A percentile compares a stretch with the other conserved stretches of the same genome.
Evolutionary conservation across 2,888 invertebrate genomes (phyloP).

Genomic region (Fragum whitleyi): DNA sequence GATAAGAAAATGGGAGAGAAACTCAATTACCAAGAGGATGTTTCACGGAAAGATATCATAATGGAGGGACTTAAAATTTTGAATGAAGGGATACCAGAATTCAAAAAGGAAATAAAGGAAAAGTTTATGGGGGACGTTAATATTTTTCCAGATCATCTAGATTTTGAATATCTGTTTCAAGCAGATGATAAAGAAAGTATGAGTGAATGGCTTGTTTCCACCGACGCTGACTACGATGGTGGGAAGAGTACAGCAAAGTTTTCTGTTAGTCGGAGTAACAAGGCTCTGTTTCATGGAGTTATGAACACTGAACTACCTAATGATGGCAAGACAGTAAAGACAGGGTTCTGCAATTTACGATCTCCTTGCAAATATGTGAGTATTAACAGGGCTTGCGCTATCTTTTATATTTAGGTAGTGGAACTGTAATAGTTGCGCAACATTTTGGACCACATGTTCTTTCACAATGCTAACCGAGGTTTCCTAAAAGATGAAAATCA

Average conservation of each 20-base stretch:
- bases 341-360: slow-evolving; percentile 94
- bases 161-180: slow-evolving; percentile 91
- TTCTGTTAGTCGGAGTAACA: slow-evolving; percentile 88
- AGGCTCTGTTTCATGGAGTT: slow-evolving; percentile 84
- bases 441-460: too few relatives aligned
- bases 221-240: slow-evolving; percentile 93
- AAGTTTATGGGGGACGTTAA: slow-evolving; percentile 88
- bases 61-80: slow-evolving; percentile 45
- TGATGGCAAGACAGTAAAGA: slow-evolving; percentile 91
- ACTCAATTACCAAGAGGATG: neutral
- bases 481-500: neutral
- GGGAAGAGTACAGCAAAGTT: slow-evolving; percentile 91
- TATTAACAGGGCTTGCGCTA: neutral
- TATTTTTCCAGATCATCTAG: slow-evolving; percentile 86
- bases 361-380: slow-evolving; percentile 87
- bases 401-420: too few relatives aligned
- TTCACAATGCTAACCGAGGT: too few relatives aligned
- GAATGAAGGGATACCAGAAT: slow-evolving; percentile 43
- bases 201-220: slow-evolving; percentile 88
- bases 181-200: slow-evolving; percentile 89
- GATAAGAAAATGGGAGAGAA: neutral
- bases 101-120: slow-evolving; percentile 89
- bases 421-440: too few relatives aligned
- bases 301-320: slow-evolving; percentile 89
- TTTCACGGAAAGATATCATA: neutral